Percentiles rank a stretch among this genome's conserved stretches.
phyloP scores from a whole-genome alignment of 2,113 vertebrate species.

The Chloebia gouldiae region DNA sequence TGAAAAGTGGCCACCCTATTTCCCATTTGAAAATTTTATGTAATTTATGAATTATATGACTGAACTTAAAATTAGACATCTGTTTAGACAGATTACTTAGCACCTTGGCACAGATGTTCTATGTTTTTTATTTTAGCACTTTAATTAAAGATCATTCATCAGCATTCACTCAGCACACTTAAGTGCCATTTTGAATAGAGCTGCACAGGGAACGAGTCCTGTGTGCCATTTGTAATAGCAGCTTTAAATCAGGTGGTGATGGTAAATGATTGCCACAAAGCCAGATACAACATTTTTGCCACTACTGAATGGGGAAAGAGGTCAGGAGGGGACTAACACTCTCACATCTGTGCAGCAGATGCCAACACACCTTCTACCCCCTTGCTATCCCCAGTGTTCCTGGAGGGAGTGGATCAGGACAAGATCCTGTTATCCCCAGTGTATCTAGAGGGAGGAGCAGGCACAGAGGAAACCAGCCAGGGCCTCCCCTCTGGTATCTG shows the following conservation, averaged over 20 bases:
- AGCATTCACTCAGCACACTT: conserved; percentile 1
- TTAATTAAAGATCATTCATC: conserved; percentile 58
- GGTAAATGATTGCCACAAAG: not conserved
- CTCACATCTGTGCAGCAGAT: not conserved
- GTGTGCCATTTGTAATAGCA: not conserved
- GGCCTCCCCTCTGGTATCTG: accelerated
- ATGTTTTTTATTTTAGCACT: not conserved
- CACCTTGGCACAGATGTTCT: conserved; percentile 46
- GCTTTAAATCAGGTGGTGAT: conserved; percentile 15
- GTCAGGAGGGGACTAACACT: not conserved
- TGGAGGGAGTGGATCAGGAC: not conserved
- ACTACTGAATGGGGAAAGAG: not conserved
- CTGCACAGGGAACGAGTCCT: not conserved
- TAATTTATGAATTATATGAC: conserved; percentile 4
- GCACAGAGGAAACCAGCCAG: accelerated
- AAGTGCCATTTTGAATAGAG: conserved; percentile 18
- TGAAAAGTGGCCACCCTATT: not conserved
- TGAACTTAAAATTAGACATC: conserved; percentile 20
- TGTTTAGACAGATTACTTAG: conserved; percentile 44
- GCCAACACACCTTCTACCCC: not conserved
- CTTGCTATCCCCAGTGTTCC: not conserved
- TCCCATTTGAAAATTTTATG: not conserved
- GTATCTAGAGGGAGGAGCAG: not conserved
- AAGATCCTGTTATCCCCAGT: not conserved
- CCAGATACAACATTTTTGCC: not conserved